Evolutionary conservation across 64 coral and sea anemone species (phyloP).

Genomic region (Porites australiensis): DNA sequence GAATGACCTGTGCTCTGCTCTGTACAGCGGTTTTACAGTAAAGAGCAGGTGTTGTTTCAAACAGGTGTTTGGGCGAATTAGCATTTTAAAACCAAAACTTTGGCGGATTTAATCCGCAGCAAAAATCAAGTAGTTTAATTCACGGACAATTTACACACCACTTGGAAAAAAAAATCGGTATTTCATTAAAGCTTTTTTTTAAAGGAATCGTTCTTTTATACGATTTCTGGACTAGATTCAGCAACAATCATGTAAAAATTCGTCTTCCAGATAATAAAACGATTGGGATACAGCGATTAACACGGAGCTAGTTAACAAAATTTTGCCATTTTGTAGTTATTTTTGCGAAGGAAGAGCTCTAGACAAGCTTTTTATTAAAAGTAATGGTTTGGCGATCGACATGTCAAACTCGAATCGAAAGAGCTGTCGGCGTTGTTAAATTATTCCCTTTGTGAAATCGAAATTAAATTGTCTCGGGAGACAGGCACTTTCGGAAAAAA

Average conservation of each 20-base stretch:
- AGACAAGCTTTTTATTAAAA: slow-evolving; percentile 29
- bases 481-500: neutral
- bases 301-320: slow-evolving; percentile 28
- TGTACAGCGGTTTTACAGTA: neutral
- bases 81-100: slow-evolving; percentile 38
- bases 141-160: no score
- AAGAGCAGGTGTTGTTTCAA: slow-evolving; percentile 12
- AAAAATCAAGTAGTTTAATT: neutral
- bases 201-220: no score
- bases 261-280: neutral
- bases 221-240: no score
- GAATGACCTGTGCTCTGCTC: neutral
- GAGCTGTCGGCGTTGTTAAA: slow-evolving; percentile 22
- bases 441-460: slow-evolving; percentile 32
- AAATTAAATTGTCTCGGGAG: slow-evolving; percentile 10
- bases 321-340: slow-evolving; percentile 12
- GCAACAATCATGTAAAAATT: neutral
- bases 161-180: neutral
- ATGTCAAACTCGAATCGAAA: neutral
- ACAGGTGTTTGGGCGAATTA: slow-evolving; percentile 45
- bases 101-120: neutral
- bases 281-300: neutral
- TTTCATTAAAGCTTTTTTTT: neutral
- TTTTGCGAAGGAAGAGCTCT: slow-evolving; percentile 22
- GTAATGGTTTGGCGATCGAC: neutral